Base-by-base conservation (phyloP, 2,888 invertebrate species). In the Epinotia demarniana region DNA sequence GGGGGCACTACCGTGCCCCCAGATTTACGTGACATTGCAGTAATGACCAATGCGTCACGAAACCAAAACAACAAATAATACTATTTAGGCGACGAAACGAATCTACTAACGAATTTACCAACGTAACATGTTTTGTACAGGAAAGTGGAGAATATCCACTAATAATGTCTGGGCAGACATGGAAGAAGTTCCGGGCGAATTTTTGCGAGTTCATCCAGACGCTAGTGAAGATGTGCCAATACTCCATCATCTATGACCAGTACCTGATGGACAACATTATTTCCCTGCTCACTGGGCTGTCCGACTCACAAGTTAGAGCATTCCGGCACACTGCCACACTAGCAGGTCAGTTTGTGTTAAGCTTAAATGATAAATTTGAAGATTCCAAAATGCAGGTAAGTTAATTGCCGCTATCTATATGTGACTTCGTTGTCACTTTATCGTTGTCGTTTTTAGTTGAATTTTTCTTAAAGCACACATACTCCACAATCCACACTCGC, bases 221-320 rank as follows among this genome's bases (percentile, higher is more conserved):
- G 0, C 94, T 99, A 76, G 99, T 99, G 63, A 97, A 98, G 80
- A 99, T 99, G 92, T 99, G 99, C 88, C 99, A 99, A 90, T 99
- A 99, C 93, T 98, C 98, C 70, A 99, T 99, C 80, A 99, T 99
- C 86, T 99, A 99, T 84, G 99, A 99, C 92, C 99, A 99, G 90
- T 99, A 98, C 91, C 95, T 99, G 79, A 99, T 99, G 99, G 99
- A 99, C 91, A 99, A 99, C 88, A 97, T 99, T 12, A 99, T 99
- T 83, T 99, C 99, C 0, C 94, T 99, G 75, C 95, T 99, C 68
- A 99, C 99, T 16, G 99, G 99, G 0, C 94, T 99, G 67, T 99
- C 99, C 0, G 99, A 99, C 94, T 99, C 99, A 0, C 99, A 99
- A 96, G 98, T 98, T 62, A 95, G 98, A 85, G 98, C 98, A 6